Evolutionary conservation across 2,888 invertebrate genomes (phyloP).

Genomic region (Eupithecia centaureata): DNA sequence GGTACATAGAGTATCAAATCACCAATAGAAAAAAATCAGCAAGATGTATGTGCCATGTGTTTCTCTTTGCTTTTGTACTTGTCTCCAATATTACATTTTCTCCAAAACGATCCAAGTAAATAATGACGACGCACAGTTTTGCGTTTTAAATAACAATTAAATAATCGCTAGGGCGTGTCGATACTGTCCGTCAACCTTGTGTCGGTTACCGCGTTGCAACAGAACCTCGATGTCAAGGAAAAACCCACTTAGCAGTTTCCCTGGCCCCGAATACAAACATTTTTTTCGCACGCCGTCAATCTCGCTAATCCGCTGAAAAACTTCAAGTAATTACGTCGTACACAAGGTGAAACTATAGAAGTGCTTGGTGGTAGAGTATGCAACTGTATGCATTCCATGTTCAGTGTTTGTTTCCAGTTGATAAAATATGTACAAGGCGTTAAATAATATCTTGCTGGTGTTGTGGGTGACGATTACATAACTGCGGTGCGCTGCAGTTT

Average conservation of each 20-base stretch:
- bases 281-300: constrained; percentile 56
- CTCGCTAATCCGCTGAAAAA: constrained; percentile 42
- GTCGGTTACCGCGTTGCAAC: constrained; percentile 80
- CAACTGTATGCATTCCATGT: constrained; percentile 1
- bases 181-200: constrained; percentile 71
- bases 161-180: constrained; percentile 82
- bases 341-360: constrained; percentile 36
- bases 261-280: constrained; percentile 71
- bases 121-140: constrained; percentile 62
- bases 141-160: constrained; percentile 80
- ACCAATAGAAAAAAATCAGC: neutral
- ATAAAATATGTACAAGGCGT: constrained; percentile 55
- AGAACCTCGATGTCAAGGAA: constrained; percentile 81
- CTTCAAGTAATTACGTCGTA: constrained; percentile 26
- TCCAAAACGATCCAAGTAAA: constrained; percentile 54
- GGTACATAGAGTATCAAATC: neutral
- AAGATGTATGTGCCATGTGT: neutral
- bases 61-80: neutral
- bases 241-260: constrained; percentile 81
- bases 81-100: constrained; percentile 40
- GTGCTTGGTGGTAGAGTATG: constrained; percentile 26
- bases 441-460: constrained; percentile 60
- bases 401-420: constrained; percentile 43
- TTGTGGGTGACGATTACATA: constrained; percentile 71
- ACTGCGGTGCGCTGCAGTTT: constrained; percentile 54